Evolutionary conservation across 2,888 invertebrate species (phyloP).

Genomic region (Epistrophe grossulariae): DNA sequence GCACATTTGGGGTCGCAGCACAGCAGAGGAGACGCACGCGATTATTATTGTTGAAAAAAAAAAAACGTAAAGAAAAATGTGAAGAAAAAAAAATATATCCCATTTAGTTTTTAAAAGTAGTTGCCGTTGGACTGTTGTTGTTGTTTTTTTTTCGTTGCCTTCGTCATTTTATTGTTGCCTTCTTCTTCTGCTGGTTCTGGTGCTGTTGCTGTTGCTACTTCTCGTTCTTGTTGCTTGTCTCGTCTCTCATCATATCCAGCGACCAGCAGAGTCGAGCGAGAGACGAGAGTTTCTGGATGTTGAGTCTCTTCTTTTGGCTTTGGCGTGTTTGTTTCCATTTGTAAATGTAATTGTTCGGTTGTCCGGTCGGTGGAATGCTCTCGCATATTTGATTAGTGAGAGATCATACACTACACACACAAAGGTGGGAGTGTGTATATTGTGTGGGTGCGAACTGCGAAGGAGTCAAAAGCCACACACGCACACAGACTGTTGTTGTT

Average conservation of each 20-base stretch:
- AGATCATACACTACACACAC: not conserved
- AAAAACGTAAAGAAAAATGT: not conserved
- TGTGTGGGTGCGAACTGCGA: conserved; percentile 66
- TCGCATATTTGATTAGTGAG: conserved; percentile 38
- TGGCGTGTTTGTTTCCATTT: conserved; percentile 1
- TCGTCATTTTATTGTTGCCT: conserved; percentile 45
- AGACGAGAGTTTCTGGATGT: conserved; percentile 1
- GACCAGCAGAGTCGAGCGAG: not conserved
- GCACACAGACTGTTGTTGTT: not conserved
- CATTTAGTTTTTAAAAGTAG: conserved; percentile 67
- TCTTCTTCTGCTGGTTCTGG: conserved; percentile 36
- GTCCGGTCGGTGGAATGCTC: conserved; percentile 69
- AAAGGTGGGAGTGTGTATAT: too few relatives aligned
- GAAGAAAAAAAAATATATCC: conserved; percentile 26
- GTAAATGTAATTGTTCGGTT: conserved; percentile 19
- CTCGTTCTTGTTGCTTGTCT: conserved; percentile 43
- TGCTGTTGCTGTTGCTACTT: conserved; percentile 10
- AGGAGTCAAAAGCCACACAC: conserved; percentile 44
- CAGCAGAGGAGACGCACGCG: conserved; percentile 70
- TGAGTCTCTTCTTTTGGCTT: conserved; percentile 29
- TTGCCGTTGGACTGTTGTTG: conserved; percentile 47
- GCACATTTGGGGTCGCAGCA: conserved; percentile 64
- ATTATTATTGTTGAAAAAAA: conserved; percentile 70
- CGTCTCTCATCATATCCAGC: conserved; percentile 10
- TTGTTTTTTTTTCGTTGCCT: conserved; percentile 21